A percentile compares a stretch with the other conserved stretches of the same genome.
These are phyloP conservation scores for Phrynocephalus versicolor DNA, from an alignment of 2,113 vertebrate species.

Conservation along the genomic window DNA sequence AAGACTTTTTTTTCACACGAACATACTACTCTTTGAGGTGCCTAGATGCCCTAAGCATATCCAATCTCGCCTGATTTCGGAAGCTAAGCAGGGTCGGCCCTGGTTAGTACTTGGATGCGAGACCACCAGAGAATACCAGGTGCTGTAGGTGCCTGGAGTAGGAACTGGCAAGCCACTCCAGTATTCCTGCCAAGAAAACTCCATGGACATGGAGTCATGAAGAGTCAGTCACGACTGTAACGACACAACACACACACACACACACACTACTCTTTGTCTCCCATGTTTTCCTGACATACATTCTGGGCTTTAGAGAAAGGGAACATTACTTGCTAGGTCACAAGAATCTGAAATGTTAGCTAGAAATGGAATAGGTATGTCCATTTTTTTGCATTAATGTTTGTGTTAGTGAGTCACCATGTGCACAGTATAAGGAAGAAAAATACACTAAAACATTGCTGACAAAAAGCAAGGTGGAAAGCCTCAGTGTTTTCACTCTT, in stretches of 20 bases:
- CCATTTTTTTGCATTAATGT: neutral
- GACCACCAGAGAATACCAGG: too few relatives aligned
- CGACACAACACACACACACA: too few relatives aligned
- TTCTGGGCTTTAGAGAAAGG: neutral
- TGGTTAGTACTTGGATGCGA: too few relatives aligned
- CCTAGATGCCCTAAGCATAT: too few relatives aligned
- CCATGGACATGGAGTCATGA: too few relatives aligned
- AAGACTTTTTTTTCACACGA: neutral
- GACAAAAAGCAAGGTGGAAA: conserved; percentile 17
- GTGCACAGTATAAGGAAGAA: neutral
- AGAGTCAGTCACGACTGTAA: too few relatives aligned
- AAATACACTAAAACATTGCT: conserved; percentile 5
- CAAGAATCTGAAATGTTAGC: neutral
- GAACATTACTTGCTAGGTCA: neutral
- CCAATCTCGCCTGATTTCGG: too few relatives aligned
- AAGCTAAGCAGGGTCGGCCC: too few relatives aligned
- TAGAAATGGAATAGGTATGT: neutral
- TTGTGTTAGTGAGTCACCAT: neutral
- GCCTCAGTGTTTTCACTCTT: neutral
- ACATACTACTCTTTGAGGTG: neutral
- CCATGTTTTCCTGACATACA: neutral
- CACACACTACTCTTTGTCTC: neutral
- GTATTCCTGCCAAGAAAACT: too few relatives aligned
- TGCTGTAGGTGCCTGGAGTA: too few relatives aligned
- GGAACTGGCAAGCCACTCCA: too few relatives aligned